Evolutionary conservation across 2,888 invertebrate species (phyloP).

Genomic region (Matsumyia berberina): DNA sequence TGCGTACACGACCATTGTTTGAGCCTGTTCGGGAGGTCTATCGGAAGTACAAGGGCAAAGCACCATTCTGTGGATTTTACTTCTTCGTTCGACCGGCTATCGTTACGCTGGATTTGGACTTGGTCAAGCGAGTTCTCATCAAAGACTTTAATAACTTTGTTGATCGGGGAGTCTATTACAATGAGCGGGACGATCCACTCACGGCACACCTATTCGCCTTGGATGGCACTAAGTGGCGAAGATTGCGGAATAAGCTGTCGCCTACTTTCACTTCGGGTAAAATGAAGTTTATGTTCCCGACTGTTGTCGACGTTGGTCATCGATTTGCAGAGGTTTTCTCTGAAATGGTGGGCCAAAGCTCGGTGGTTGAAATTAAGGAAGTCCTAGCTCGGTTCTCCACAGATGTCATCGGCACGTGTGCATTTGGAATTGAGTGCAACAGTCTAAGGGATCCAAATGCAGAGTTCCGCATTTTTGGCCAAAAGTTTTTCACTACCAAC

Average conservation of each 20-base stretch:
- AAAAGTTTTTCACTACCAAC: slow-evolving; percentile 68
- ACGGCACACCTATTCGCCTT: slow-evolving; percentile 81
- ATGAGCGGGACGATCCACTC: slow-evolving; percentile 82
- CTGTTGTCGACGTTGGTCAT: slow-evolving; percentile 81
- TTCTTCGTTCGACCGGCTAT: slow-evolving; percentile 78
- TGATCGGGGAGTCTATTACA: slow-evolving; percentile 81
- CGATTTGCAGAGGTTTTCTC: slow-evolving; percentile 79
- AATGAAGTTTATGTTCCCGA: slow-evolving; percentile 85
- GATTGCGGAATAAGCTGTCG: slow-evolving; percentile 82
- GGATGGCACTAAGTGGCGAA: slow-evolving; percentile 83
- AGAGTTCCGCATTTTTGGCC: slow-evolving; percentile 81
- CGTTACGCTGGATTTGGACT: slow-evolving; percentile 77
- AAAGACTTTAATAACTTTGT: slow-evolving; percentile 82
- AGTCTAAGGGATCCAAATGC: slow-evolving; percentile 83
- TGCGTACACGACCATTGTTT: slow-evolving; percentile 77
- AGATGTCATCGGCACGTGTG: slow-evolving; percentile 85
- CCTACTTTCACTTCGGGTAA: slow-evolving; percentile 79
- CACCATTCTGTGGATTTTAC: slow-evolving; percentile 79
- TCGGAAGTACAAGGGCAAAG: slow-evolving; percentile 79
- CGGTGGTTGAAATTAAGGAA: slow-evolving; percentile 83
- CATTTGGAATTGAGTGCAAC: slow-evolving; percentile 85
- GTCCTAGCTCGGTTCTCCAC: slow-evolving; percentile 84
- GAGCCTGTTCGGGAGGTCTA: slow-evolving; percentile 79
- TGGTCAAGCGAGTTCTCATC: slow-evolving; percentile 79
- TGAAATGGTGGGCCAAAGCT: slow-evolving; percentile 59